Evolutionary conservation across 2,797 vertebrate genomes (phyloP).

Genomic region (Rhodeus uyekii): DNA sequence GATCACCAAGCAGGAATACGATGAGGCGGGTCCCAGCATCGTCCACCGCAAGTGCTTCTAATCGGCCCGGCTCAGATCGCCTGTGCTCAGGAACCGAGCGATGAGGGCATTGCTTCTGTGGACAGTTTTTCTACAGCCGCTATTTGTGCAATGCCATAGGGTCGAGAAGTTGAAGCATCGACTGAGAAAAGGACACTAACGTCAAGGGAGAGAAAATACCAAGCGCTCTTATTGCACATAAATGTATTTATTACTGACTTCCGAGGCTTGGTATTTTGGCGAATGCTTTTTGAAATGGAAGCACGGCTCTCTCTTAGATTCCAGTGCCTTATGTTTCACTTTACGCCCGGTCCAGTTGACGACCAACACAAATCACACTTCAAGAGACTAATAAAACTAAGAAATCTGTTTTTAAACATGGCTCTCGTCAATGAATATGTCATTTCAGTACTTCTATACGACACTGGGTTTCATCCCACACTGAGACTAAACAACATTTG

Average conservation of each 20-base stretch:
- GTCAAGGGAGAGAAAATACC: constrained; percentile 38
- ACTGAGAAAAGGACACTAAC: constrained; percentile 22
- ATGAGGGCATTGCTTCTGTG: constrained; percentile 15
- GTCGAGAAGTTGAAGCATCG: not conserved
- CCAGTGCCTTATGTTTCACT: constrained; percentile 15
- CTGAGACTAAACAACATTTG: constrained; percentile 15
- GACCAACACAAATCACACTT: constrained; percentile 21
- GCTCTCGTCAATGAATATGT: constrained; percentile 14
- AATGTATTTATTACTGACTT: constrained; percentile 67
- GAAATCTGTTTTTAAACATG: constrained; percentile 45
- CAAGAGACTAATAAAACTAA: constrained; percentile 31
- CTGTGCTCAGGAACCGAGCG: constrained; percentile 42
- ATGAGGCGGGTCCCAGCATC: constrained; percentile 93
- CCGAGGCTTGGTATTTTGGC: constrained; percentile 26
- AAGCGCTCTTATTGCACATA: constrained; percentile 58
- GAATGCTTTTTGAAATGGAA: constrained; percentile 9
- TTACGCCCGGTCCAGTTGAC: not conserved
- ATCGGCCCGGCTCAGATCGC: constrained; percentile 43
- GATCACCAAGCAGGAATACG: constrained; percentile 99
- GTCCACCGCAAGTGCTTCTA: constrained; percentile 98
- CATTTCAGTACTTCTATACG: not conserved
- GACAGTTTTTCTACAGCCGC: constrained; percentile 41
- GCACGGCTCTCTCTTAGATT: not conserved
- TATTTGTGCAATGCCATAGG: not conserved
- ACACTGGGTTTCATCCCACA: not conserved